Evolutionary conservation across 92 coral and sea anemone species (phyloP), one percentile per base, ranked within the genome.

Genomic region (Palythoa grandis): DNA sequence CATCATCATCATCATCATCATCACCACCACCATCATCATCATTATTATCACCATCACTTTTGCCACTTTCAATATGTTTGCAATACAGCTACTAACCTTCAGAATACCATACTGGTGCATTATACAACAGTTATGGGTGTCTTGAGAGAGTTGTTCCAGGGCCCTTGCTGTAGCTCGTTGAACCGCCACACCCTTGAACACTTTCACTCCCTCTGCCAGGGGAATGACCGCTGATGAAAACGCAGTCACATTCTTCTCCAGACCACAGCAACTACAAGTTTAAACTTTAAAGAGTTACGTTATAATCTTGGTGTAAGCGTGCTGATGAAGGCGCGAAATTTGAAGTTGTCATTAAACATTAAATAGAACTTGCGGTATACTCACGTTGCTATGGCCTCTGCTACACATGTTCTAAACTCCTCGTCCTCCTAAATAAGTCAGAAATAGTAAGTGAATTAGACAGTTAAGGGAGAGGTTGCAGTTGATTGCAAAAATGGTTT

Each of bases 301-400:
- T 40, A 72, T 50, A 40, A 43, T 20, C 23, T 43, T 72, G 22
- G 1, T 38, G 10, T 72, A 19, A 43, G 37, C 23, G 35, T 5
- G 24, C 23, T 22, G 61, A 54, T 54, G 61, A 54, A 19, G 22
- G 69, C n/a, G 22, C 9, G 69, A 4, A 63, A 29, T 29, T 29
- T 29, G 0, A 29, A 29, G 35, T 29, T 43, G 8, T 3, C 48
- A 43, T 43, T 43, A 1, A 43, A 43, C 16, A 16, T 54, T 11
- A 56, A 56, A 16, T 16, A 35, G 5, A 23, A 23, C 13, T 8
- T 5, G 1, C 52, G 48, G 35, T 1, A 19, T 0, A 88, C 93
- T 92, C 85, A 94, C 98, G 94, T 92, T 35, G 98, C 98, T 72
- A 94, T 90, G 15, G 98, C 94, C 57, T 90, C 92, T n/a, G 98